phyloP scores from a whole-genome alignment of 2,113 vertebrate genomes.

The Ailuropoda melanoleuca region DNA sequence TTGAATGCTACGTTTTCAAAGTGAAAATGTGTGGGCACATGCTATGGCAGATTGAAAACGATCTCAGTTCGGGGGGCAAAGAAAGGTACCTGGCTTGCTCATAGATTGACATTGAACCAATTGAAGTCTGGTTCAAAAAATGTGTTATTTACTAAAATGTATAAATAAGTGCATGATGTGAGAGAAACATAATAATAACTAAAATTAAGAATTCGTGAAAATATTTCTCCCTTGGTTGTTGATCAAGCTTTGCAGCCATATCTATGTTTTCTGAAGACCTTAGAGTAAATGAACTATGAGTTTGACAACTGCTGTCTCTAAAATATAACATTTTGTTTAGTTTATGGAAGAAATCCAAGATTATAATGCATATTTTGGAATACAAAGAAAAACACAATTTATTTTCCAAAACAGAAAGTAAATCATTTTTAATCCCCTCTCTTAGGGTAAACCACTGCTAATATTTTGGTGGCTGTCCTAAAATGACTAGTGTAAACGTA shows the following conservation, averaged over 20 bases:
- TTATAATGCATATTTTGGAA: background rate
- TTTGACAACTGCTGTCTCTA: background rate
- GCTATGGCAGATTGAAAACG: background rate
- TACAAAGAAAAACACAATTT: background rate
- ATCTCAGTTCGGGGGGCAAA: background rate
- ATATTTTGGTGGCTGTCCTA: background rate
- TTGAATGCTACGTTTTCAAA: slow-evolving; percentile 7
- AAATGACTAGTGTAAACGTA: background rate
- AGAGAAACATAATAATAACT: background rate
- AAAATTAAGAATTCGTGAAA: background rate
- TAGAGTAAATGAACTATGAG: background rate
- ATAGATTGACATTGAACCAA: slow-evolving; percentile 70
- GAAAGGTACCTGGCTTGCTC: background rate
- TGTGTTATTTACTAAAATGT: background rate
- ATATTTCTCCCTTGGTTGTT: background rate
- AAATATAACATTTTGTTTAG: background rate
- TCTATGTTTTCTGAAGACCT: background rate
- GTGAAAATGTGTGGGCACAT: slow-evolving; percentile 12
- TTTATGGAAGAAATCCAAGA: background rate
- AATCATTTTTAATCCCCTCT: background rate
- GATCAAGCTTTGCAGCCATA: background rate
- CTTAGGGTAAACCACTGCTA: background rate
- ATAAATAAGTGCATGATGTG: background rate
- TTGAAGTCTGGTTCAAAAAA: background rate
- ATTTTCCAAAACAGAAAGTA: background rate